Base-by-base conservation (phyloP, 2,888 invertebrate genomes). In the Agrilus mali region DNA sequence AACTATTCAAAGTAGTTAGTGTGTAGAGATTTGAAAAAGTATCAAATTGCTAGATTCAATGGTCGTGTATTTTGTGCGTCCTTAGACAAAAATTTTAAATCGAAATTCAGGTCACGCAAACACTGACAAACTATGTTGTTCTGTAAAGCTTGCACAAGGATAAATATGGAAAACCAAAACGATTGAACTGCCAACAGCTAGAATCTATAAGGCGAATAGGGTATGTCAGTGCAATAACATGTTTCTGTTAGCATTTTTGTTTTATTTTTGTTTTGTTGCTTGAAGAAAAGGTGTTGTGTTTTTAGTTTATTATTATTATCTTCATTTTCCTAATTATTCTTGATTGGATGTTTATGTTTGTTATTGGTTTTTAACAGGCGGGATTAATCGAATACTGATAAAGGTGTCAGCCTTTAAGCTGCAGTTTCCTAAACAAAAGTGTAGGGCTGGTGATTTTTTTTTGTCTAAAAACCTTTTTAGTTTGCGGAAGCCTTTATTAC, bases 61-160 rank as follows among this genome's bases (percentile, higher is more conserved):
- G 17, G 14, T 34, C 8, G 27, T 27, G 27, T 27, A 27, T 27
- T 38, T 14, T 38, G 38, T 37, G 22, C 34, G 43, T 42, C 27
- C 39, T 31, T 45, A 35, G 36, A 34, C 47, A 47, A 43, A 42
- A 48, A 40, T 50, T 43, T 38, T 37, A 32, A 20, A 32, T 38
- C 43, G 38, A 38, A 36, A 22, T 41, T 43, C 43, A 43, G 45
- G 61, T 61, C 65, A 63, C 72, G 27, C 27, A 27, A 27, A 27
- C 27, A 27, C 27, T 27, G 10, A 27, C 27, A 40, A 42, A 40
- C 41, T 50, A 50, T 54, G 55, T 61, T 61, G 55, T 76, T 74
- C 69, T 76, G 73, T 79, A 73, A 86, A 86, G 80, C 81, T 82
- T 75, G 78, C 83, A 86, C 77, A 85, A 86, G 81, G 83, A 85